Evolutionary conservation across 2,888 invertebrate genomes (phyloP).

Genomic region (Hybos culiciformis): DNA sequence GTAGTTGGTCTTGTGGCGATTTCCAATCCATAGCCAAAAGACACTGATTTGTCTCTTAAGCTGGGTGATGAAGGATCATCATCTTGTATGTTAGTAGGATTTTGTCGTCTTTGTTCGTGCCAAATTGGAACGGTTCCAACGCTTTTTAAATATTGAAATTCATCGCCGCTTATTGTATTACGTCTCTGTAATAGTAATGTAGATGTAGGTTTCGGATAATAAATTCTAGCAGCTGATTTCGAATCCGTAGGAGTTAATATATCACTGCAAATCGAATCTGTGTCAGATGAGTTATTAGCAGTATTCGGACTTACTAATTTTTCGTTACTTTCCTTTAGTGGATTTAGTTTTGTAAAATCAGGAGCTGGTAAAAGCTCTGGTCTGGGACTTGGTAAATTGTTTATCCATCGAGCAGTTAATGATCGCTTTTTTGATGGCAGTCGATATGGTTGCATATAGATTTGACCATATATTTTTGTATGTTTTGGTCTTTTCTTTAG

Average conservation of each 20-base stretch:
- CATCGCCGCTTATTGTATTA: conserved; percentile 78
- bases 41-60: conserved; percentile 61
- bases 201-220: conserved; percentile 60
- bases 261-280: conserved; percentile 43
- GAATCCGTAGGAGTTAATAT: conserved; percentile 39
- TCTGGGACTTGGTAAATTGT: conserved; percentile 53
- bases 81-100: conserved; percentile 17
- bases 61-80: conserved; percentile 41
- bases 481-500: conserved; percentile 73
- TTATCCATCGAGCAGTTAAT: conserved; percentile 51
- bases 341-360: conserved; percentile 38
- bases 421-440: conserved; percentile 57
- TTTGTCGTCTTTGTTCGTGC: conserved; percentile 41
- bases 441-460: conserved; percentile 52
- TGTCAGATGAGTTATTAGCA: conserved; percentile 23
- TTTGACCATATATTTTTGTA: conserved; percentile 60
- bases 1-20: conserved; percentile 54
- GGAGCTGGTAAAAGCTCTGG: conserved; percentile 41
- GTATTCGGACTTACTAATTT: conserved; percentile 11
- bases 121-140: conserved; percentile 44
- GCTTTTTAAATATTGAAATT: conserved; percentile 38
- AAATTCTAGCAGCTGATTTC: conserved; percentile 40
- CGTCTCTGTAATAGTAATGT: conserved; percentile 58
- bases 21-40: conserved; percentile 62
- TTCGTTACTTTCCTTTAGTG: conserved; percentile 39